Evolutionary conservation across 2,113 vertebrate genomes (phyloP).

Genomic region (Puffinus mauretanicus): DNA sequence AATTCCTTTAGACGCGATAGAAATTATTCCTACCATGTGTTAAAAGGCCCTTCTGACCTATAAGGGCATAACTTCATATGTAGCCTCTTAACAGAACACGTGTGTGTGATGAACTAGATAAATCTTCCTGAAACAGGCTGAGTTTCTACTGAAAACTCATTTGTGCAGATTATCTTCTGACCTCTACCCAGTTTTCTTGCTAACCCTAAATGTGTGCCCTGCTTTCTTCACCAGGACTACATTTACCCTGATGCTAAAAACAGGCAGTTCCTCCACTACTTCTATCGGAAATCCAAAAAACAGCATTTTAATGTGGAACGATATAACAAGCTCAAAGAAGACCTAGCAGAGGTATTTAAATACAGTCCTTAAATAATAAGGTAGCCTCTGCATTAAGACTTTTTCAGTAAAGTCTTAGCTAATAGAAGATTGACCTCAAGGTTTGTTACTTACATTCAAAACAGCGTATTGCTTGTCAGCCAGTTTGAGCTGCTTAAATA

Average conservation of each 20-base stretch:
- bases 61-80: not conserved
- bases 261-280: constrained; percentile 88
- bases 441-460: not conserved
- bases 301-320: constrained; percentile 82
- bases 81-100: not conserved
- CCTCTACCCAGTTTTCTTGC: not conserved
- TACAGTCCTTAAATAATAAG: not conserved
- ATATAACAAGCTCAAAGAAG: constrained; percentile 87
- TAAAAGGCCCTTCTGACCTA: not conserved
- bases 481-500: not conserved
- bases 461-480: not conserved
- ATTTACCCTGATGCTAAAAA: constrained; percentile 81
- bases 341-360: constrained; percentile 82
- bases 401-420: not conserved
- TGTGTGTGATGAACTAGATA: not conserved
- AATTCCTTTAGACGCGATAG: not conserved
- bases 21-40: not conserved
- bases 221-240: constrained; percentile 81
- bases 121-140: not conserved
- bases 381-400: not conserved
- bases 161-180: not conserved
- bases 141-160: not conserved
- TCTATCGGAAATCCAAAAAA: constrained; percentile 81
- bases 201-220: not conserved
- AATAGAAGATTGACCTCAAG: not conserved